Evolutionary conservation across 2,888 invertebrate species (phyloP).

Genomic region (Melanargia galathea): DNA sequence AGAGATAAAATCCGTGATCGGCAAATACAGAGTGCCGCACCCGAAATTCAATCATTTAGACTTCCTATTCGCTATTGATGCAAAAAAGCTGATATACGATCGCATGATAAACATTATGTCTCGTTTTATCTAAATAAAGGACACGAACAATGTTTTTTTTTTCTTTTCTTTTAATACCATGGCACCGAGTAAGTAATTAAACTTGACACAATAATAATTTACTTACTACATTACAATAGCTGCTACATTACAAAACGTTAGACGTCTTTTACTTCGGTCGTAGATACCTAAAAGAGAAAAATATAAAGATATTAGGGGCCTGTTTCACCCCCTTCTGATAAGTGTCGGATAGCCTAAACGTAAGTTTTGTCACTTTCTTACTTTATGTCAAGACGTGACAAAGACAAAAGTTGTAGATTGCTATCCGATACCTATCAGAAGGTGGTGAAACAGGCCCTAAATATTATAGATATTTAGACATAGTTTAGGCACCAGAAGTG

Average conservation of each 20-base stretch:
- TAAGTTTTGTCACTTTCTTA: no score
- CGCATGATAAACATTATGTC: slow-evolving; percentile 72
- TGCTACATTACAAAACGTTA: background rate
- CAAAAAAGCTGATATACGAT: slow-evolving; percentile 82
- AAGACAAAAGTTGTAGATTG: no score
- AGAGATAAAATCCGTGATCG: slow-evolving; percentile 67
- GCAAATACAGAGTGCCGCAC: slow-evolving; percentile 72
- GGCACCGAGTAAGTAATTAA: background rate
- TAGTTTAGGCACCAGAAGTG: no score
- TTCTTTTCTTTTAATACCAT: background rate
- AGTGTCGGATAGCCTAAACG: no score
- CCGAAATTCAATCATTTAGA: slow-evolving; percentile 81
- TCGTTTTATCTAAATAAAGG: slow-evolving; percentile 54
- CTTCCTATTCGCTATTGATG: slow-evolving; percentile 82
- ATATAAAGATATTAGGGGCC: no score
- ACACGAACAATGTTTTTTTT: no score
- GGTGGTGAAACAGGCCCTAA: no score
- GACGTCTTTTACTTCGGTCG: slow-evolving; percentile 31
- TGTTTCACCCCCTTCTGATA: no score
- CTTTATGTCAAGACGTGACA: no score
- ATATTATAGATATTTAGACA: no score
- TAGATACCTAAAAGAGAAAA: slow-evolving; percentile 38
- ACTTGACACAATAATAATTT: slow-evolving; percentile 4
- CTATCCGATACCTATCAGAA: no score
- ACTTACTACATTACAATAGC: no score